These are phyloP conservation scores for Hyposoter didymator DNA, from an alignment of 2,888 invertebrate species.

Conservation along the genomic window DNA sequence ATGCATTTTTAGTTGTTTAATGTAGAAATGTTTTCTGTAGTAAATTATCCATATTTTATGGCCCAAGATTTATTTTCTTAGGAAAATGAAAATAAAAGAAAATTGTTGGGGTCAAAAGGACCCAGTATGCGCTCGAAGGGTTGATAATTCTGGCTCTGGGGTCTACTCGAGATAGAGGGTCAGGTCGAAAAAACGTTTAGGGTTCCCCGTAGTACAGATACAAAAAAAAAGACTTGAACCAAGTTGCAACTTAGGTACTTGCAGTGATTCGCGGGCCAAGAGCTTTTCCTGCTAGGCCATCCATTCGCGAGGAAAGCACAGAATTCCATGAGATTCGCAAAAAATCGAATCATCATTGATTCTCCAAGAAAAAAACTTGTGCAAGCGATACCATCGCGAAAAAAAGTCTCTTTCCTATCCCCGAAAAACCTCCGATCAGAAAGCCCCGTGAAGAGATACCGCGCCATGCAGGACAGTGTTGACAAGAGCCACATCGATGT, in stretches of 20 bases:
- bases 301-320: neutral
- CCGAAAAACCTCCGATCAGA: neutral
- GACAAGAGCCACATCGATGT: conserved; percentile 60
- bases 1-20: too few relatives aligned
- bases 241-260: conserved; percentile 64
- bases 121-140: too few relatives aligned
- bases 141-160: too few relatives aligned
- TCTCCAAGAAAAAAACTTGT: conserved; percentile 70
- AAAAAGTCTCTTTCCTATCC: conserved; percentile 75
- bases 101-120: too few relatives aligned
- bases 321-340: neutral
- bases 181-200: neutral
- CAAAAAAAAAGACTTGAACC: conserved; percentile 25
- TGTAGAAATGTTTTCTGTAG: too few relatives aligned
- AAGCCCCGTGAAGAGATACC: neutral
- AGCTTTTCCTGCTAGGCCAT: neutral
- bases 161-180: neutral
- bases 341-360: conserved; percentile 53
- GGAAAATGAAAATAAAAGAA: too few relatives aligned
- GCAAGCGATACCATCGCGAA: conserved; percentile 72
- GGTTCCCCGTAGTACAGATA: neutral
- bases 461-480: conserved; percentile 70
- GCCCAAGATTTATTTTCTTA: too few relatives aligned
- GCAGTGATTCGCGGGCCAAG: conserved; percentile 47
- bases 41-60: too few relatives aligned